Evolutionary conservation across 2,113 vertebrate genomes (phyloP).

Genomic region (Aegotheles bennettii): DNA sequence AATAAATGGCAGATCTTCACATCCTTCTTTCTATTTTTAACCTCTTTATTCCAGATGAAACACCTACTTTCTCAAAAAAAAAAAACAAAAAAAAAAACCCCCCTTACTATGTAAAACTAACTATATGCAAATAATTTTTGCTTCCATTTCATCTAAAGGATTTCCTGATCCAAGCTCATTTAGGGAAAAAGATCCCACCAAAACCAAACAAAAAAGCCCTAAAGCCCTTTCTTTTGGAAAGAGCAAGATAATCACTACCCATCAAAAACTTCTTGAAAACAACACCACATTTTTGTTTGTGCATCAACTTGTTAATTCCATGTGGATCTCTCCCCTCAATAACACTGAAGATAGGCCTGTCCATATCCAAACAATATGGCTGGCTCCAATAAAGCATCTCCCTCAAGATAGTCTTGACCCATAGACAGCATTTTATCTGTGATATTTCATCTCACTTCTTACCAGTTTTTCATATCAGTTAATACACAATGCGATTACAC

Average conservation of each 20-base stretch:
- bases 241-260: not conserved
- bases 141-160: not conserved
- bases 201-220: not conserved
- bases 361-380: not conserved
- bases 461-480: not conserved
- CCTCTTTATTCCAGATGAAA: not conserved
- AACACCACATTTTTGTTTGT: not conserved
- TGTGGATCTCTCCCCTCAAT: not conserved
- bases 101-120: not conserved
- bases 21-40: not conserved
- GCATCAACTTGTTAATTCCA: not conserved
- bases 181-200: accelerated
- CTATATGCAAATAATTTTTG: not conserved
- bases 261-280: not conserved
- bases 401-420: not conserved
- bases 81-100: not conserved
- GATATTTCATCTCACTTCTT: not conserved
- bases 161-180: not conserved
- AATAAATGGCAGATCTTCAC: not conserved
- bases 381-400: not conserved
- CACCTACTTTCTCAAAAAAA: not conserved
- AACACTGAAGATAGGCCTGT: not conserved
- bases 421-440: not conserved
- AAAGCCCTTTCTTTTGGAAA: not conserved
- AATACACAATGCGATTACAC: not conserved